phyloP scores from a whole-genome alignment of 1,140 invertebrate species.

The Drosophila nikananu region DNA sequence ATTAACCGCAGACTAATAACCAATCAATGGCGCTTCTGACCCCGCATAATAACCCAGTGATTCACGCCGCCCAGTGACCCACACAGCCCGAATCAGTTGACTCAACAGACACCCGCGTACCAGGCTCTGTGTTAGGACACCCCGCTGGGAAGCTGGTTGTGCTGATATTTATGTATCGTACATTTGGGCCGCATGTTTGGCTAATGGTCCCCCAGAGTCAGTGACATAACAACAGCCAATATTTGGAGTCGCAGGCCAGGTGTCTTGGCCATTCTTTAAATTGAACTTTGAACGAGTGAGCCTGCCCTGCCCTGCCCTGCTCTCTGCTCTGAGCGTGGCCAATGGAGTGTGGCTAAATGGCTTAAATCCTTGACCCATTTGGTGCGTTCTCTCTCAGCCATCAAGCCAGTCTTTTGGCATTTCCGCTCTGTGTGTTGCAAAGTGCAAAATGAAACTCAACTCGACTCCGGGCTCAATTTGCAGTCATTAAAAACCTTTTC shows the following conservation, averaged over 20 bases:
- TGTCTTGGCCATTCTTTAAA: conserved; percentile 44
- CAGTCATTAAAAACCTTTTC: conserved; percentile 61
- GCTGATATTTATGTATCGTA: conserved; percentile 38
- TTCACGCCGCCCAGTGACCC: conserved; percentile 48
- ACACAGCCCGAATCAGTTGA: conserved; percentile 37
- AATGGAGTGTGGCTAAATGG: conserved; percentile 75
- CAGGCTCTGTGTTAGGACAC: conserved; percentile 12
- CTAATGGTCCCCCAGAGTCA: conserved; percentile 39
- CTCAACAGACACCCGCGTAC: conserved; percentile 37
- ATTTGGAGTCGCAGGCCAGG: conserved; percentile 61
- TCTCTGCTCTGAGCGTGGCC: conserved; percentile 29
- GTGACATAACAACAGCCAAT: conserved; percentile 73
- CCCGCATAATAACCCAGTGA: conserved; percentile 50
- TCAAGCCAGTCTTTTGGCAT: conserved; percentile 43
- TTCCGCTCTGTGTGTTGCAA: conserved; percentile 69
- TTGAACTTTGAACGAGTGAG: conserved; percentile 48
- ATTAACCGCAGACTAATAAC: conserved; percentile 44
- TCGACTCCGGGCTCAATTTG: conserved; percentile 13
- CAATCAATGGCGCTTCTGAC: conserved; percentile 45
- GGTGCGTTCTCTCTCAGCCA: conserved; percentile 38
- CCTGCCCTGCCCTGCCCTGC: conserved; percentile 42
- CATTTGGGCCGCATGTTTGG: conserved; percentile 31
- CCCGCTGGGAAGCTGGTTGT: conserved; percentile 36
- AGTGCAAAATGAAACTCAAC: conserved; percentile 57
- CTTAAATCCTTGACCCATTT: conserved; percentile 77